Percentiles rank a stretch among this genome's conserved stretches.
Conservation (phyloP, 2,113 vertebrate genomes). For the Brachypteracias leptosomus region DNA sequence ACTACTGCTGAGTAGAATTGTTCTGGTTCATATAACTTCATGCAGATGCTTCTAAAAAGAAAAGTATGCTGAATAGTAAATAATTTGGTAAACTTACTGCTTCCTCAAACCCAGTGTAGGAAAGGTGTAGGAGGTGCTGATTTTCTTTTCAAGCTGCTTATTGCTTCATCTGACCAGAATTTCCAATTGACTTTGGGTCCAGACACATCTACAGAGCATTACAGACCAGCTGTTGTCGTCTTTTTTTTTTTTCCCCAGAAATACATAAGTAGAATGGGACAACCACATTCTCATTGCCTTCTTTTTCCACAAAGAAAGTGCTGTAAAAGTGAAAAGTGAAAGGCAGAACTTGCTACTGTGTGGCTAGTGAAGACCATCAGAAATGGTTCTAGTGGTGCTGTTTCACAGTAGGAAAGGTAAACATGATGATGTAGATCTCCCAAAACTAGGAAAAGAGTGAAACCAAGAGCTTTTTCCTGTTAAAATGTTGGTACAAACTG, state of each 20-base stretch:
- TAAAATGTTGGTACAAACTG: not conserved
- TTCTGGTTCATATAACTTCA: not conserved
- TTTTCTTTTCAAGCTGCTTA: not conserved
- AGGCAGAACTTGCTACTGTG: not conserved
- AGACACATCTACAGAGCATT: not conserved
- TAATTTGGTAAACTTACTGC: not conserved
- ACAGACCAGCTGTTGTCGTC: not conserved
- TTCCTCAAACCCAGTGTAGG: not conserved
- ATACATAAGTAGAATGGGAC: not conserved
- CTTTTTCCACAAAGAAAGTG: not conserved
- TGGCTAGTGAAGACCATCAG: not conserved
- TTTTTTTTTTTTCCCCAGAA: not conserved
- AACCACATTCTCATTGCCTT: not conserved
- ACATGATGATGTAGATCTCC: not conserved
- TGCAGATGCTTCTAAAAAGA: not conserved
- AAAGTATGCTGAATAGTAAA: not conserved
- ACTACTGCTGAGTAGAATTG: not conserved
- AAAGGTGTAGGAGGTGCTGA: not conserved
- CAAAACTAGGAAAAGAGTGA: not conserved
- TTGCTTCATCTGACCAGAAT: not conserved
- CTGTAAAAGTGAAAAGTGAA: not conserved
- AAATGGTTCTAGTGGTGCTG: not conserved
- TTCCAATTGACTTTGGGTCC: not conserved
- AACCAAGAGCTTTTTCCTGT: not conserved
- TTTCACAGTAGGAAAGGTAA: not conserved